Conservation (phyloP, 1,140 invertebrate species). For the Drosophila virilis region DNA sequence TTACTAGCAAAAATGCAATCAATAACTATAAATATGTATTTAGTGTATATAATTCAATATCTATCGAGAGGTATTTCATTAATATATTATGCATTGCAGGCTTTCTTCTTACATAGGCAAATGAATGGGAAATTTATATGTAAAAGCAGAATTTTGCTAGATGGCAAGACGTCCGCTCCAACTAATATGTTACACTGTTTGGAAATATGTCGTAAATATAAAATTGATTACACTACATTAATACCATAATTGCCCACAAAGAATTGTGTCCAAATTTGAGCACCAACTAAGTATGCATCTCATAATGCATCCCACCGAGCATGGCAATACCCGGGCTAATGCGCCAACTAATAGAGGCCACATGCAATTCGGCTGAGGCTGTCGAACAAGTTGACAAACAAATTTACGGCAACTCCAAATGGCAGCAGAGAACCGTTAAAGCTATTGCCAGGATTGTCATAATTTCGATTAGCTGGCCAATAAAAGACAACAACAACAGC, state of each 20-base stretch:
- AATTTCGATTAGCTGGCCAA: conserved; percentile 68
- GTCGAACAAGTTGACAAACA: conserved; percentile 74
- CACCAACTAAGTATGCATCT: not conserved
- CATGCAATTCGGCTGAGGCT: conserved; percentile 24
- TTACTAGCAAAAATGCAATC: not conserved
- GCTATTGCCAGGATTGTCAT: conserved; percentile 72
- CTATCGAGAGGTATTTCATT: no score
- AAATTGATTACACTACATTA: no score
- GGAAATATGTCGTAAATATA: no score
- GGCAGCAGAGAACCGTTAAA: conserved; percentile 54
- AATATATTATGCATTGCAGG: no score
- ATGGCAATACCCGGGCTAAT: not conserved
- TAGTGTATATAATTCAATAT: conserved; percentile 3
- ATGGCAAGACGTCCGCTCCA: no score
- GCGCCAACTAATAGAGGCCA: conserved; percentile 27
- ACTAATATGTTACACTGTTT: no score
- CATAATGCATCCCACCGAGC: not conserved
- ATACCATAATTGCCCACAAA: no score
- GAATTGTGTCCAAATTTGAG: conserved; percentile 4
- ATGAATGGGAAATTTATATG: no score
- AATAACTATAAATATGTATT: conserved; percentile 2
- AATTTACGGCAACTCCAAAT: conserved; percentile 64
- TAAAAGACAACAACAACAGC: conserved; percentile 27
- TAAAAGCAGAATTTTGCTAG: no score
- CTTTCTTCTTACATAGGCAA: no score